These are phyloP conservation scores for Caenorhabditis uteleia DNA, from an alignment of 2,888 invertebrate species.

Conservation along the genomic window DNA sequence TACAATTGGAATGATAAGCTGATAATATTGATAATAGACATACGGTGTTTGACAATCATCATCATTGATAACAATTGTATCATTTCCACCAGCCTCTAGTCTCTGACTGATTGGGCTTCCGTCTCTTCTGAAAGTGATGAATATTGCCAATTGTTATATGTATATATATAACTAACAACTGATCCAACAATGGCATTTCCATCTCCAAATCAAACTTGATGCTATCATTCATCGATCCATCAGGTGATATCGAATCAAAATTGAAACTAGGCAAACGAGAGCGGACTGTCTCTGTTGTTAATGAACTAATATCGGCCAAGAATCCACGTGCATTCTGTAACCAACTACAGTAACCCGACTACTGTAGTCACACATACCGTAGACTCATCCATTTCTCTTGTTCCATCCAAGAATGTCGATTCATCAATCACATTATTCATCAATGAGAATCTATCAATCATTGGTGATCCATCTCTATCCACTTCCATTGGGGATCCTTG, in stretches of 20 bases:
- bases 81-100: background rate
- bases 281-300: background rate
- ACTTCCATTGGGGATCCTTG: background rate
- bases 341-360: too few relatives aligned
- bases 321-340: background rate
- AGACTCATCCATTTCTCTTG: background rate
- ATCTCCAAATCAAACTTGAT: background rate
- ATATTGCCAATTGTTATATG: too few relatives aligned
- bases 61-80: background rate
- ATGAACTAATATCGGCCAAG: background rate
- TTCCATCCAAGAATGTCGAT: background rate
- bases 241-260: constrained; percentile 1
- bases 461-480: too few relatives aligned
- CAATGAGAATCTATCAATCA: background rate
- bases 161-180: background rate
- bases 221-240: too few relatives aligned
- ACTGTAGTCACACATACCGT: background rate
- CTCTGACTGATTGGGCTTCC: too few relatives aligned
- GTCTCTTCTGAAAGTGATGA: too few relatives aligned
- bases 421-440: too few relatives aligned
- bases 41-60: background rate
- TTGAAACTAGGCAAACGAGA: background rate
- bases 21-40: background rate
- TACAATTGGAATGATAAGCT: background rate
- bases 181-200: background rate